These are phyloP conservation scores for Chorisops tibialis DNA, from an alignment of 2,888 invertebrate genomes.

Conservation along the genomic window DNA sequence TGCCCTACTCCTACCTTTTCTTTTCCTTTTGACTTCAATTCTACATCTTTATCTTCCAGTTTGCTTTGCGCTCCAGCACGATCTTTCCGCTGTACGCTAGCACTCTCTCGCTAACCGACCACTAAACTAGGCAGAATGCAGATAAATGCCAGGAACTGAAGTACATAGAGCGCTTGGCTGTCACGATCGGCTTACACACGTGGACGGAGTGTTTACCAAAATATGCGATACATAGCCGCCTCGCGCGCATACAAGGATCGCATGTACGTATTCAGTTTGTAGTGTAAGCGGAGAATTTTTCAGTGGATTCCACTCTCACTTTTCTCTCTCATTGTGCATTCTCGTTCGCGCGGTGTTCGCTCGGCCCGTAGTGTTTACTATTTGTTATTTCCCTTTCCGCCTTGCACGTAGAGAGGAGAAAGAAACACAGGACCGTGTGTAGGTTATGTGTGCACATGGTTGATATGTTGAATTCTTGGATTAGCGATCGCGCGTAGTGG, in stretches of 20 bases:
- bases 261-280: too few relatives aligned
- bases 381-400: constrained; percentile 22
- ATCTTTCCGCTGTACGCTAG: too few relatives aligned
- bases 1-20: constrained; percentile 32
- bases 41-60: not conserved
- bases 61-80: too few relatives aligned
- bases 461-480: not conserved
- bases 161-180: too few relatives aligned
- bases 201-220: constrained; percentile 16
- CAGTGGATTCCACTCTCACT: constrained; percentile 27
- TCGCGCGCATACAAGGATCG: not conserved
- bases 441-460: too few relatives aligned
- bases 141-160: too few relatives aligned
- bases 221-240: too few relatives aligned
- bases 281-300: not conserved
- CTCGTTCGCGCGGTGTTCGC: constrained; percentile 3
- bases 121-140: too few relatives aligned
- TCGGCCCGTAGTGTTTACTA: constrained; percentile 16
- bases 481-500: constrained; percentile 1
- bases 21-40: constrained; percentile 1
- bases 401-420: not conserved
- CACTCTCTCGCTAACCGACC: too few relatives aligned
- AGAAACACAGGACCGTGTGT: too few relatives aligned
- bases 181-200: not conserved
- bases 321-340: constrained; percentile 4